A percentile compares a stretch with the other conserved stretches of the same genome.
Conservation (phyloP, 2,888 invertebrate species). For the Drosophila sordidula region DNA sequence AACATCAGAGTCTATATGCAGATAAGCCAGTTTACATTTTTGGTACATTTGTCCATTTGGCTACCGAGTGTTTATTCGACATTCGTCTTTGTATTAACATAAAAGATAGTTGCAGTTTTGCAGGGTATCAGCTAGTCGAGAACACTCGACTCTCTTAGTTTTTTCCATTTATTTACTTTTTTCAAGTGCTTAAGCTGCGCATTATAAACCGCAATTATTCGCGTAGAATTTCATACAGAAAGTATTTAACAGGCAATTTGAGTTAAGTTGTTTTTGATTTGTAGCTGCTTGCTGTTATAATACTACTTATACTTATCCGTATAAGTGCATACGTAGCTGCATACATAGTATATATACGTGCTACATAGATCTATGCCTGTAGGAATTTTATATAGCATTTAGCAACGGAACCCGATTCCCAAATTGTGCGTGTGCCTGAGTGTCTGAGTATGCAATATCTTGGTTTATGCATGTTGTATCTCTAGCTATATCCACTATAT, state of each 20-base stretch:
- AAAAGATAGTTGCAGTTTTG: no score
- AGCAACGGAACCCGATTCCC: background rate
- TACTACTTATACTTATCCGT: background rate
- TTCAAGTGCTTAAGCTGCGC: slow-evolving; percentile 32
- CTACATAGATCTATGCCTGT: background rate
- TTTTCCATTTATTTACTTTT: background rate
- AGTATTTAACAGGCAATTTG: slow-evolving; percentile 32
- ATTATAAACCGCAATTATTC: slow-evolving; percentile 30
- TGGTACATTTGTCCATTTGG: no score
- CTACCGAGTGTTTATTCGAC: no score
- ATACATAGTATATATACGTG: background rate
- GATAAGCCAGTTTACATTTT: no score
- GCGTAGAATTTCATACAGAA: slow-evolving; percentile 23
- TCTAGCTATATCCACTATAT: background rate
- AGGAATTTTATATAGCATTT: slow-evolving; percentile 2
- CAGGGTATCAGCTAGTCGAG: background rate
- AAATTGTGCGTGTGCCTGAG: slow-evolving; percentile 13
- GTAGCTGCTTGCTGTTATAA: slow-evolving; percentile 50
- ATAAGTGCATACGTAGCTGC: background rate
- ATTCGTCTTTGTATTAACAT: no score
- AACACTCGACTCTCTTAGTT: no score
- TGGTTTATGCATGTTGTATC: slow-evolving; percentile 12
- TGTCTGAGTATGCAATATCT: slow-evolving; percentile 1
- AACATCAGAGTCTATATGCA: no score
- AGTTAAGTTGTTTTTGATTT: slow-evolving; percentile 45